phyloP scores from a whole-genome alignment of 1,140 invertebrate species.

The Drosophila busckii region DNA sequence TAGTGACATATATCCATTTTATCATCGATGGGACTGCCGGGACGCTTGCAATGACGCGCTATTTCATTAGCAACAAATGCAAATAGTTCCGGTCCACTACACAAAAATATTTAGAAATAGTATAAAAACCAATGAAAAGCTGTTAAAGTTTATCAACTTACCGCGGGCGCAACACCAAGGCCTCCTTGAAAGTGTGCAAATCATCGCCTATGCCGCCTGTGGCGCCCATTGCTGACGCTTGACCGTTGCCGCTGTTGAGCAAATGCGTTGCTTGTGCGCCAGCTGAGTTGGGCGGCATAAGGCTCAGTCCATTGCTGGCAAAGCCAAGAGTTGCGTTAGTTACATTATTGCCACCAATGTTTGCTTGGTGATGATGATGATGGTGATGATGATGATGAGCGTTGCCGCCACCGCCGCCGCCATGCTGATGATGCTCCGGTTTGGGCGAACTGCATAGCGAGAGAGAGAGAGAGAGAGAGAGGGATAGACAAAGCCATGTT shows the following conservation, averaged over 20 bases:
- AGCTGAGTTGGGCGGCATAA: slow-evolving; percentile 25
- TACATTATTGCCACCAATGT: slow-evolving; percentile 7
- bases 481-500: background rate
- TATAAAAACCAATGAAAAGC: no score
- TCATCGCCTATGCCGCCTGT: slow-evolving; percentile 78
- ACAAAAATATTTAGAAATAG: slow-evolving; percentile 27
- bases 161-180: slow-evolving; percentile 83
- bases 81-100: slow-evolving; percentile 83
- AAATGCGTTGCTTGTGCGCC: slow-evolving; percentile 43
- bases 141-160: slow-evolving; percentile 35
- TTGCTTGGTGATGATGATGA: slow-evolving; percentile 24
- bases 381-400: slow-evolving; percentile 19
- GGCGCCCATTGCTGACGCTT: slow-evolving; percentile 13
- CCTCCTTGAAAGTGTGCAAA: slow-evolving; percentile 88
- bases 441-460: slow-evolving; percentile 57
- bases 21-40: slow-evolving; percentile 81
- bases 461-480: background rate
- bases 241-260: slow-evolving; percentile 20
- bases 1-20: slow-evolving; percentile 81
- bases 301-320: slow-evolving; percentile 39
- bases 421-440: slow-evolving; percentile 58
- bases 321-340: slow-evolving; percentile 24
- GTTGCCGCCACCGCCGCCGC: slow-evolving; percentile 25
- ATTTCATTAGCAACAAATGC: slow-evolving; percentile 89
- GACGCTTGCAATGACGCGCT: slow-evolving; percentile 86